Percentiles rank a stretch among this genome's conserved stretches.
Evolutionary conservation across 2,113 vertebrate genomes (phyloP).

Genomic region (Sander vitreus): DNA sequence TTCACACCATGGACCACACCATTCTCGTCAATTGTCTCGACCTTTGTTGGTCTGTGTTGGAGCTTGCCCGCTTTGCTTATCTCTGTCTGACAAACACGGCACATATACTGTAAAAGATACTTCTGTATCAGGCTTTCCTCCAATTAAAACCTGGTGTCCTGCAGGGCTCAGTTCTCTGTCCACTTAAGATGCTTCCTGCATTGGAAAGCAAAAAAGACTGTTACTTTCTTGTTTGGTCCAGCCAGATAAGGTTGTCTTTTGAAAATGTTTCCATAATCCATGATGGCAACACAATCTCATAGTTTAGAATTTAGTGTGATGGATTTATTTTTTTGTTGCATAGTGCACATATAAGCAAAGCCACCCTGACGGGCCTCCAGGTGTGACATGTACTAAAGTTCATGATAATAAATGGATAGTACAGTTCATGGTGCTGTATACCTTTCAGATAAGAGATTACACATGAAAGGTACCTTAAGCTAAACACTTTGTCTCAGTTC

Average conservation of each 20-base stretch:
- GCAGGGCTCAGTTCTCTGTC: not conserved
- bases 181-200: not conserved
- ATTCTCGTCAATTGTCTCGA: not conserved
- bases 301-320: not conserved
- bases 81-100: not conserved
- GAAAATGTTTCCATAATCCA: no score
- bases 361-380: not conserved
- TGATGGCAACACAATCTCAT: not conserved
- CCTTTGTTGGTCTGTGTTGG: not conserved
- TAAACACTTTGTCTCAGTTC: not conserved
- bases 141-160: not conserved
- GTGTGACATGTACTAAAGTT: not conserved
- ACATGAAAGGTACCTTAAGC: conserved; percentile 1
- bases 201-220: not conserved
- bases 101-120: no score
- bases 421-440: not conserved
- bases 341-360: not conserved
- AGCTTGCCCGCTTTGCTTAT: not conserved
- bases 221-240: not conserved
- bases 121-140: not conserved
- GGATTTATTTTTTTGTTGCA: not conserved
- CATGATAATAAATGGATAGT: conserved; percentile 7
- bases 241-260: not conserved
- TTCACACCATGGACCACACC: not conserved
- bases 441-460: conserved; percentile 22